Conservation (phyloP, 2,888 invertebrate genomes). For the Venustoraphidia nigricollis region DNA sequence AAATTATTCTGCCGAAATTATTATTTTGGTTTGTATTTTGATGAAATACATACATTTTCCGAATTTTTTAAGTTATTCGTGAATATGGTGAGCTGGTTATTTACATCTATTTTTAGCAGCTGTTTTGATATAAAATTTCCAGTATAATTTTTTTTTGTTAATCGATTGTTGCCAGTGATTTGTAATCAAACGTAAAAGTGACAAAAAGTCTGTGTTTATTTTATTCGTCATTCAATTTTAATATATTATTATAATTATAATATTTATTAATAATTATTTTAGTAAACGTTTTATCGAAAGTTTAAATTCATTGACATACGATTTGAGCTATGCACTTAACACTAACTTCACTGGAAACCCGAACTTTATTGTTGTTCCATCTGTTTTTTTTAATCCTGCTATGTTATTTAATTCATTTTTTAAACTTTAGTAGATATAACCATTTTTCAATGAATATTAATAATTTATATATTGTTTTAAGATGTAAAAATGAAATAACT, state of each 20-base stretch:
- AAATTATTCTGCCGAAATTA: too few relatives aligned
- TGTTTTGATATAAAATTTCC: too few relatives aligned
- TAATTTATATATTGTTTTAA: not conserved
- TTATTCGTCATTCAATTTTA: not conserved
- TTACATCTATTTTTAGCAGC: too few relatives aligned
- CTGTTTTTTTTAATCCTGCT: too few relatives aligned
- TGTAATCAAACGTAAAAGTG: too few relatives aligned
- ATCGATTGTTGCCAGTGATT: too few relatives aligned
- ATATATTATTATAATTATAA: not conserved
- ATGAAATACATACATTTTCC: too few relatives aligned
- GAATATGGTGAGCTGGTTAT: too few relatives aligned
- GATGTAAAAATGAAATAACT: constrained; percentile 7
- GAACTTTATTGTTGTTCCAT: constrained; percentile 6
- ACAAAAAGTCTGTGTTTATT: not conserved
- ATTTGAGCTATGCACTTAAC: constrained; percentile 4
- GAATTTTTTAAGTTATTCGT: too few relatives aligned
- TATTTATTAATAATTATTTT: not conserved
- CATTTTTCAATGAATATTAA: too few relatives aligned
- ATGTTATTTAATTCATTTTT: constrained; percentile 3
- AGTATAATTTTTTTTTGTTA: too few relatives aligned
- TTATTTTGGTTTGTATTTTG: too few relatives aligned
- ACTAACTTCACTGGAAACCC: constrained; percentile 8
- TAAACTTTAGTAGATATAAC: not conserved
- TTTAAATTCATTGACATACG: constrained; percentile 3
- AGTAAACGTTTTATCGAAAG: constrained; percentile 3